phyloP scores from a whole-genome alignment of 2,797 vertebrate species.

The Oreonectes daqikongensis region DNA sequence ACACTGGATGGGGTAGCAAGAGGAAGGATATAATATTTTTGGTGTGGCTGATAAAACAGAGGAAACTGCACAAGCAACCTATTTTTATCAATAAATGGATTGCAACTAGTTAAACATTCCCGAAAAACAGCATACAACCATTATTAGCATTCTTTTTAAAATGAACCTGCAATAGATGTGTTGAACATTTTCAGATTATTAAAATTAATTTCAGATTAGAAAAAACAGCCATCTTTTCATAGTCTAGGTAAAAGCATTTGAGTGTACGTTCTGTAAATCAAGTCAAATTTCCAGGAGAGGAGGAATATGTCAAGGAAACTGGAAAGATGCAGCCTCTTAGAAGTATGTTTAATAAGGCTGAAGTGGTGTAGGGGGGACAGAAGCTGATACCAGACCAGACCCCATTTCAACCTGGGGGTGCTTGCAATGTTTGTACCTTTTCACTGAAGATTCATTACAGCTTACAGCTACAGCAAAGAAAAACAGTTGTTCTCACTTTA shows the following conservation, averaged over 20 bases:
- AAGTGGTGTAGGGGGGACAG: conserved; percentile 58
- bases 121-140: background rate
- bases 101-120: background rate
- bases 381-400: conserved; percentile 8
- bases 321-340: conserved; percentile 50
- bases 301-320: conserved; percentile 47
- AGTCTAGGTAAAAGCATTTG: background rate
- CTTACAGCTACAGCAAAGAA: conserved; percentile 36
- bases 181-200: background rate
- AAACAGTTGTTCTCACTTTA: conserved; percentile 36
- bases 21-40: conserved; percentile 39
- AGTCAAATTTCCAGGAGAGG: conserved; percentile 16
- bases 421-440: conserved; percentile 48
- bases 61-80: conserved; percentile 38
- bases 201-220: background rate
- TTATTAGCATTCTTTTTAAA: background rate
- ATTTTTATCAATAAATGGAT: conserved; percentile 49
- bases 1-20: conserved; percentile 26
- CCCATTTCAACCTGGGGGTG: conserved; percentile 36
- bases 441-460: conserved; percentile 33
- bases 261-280: conserved; percentile 33
- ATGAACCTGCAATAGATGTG: background rate
- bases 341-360: conserved; percentile 66
- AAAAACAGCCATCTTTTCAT: background rate
- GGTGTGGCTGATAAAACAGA: conserved; percentile 49